Percentiles rank a stretch among this genome's conserved stretches.
Evolutionary conservation across 2,113 vertebrate species (phyloP).

Genomic region (Rana temporaria): DNA sequence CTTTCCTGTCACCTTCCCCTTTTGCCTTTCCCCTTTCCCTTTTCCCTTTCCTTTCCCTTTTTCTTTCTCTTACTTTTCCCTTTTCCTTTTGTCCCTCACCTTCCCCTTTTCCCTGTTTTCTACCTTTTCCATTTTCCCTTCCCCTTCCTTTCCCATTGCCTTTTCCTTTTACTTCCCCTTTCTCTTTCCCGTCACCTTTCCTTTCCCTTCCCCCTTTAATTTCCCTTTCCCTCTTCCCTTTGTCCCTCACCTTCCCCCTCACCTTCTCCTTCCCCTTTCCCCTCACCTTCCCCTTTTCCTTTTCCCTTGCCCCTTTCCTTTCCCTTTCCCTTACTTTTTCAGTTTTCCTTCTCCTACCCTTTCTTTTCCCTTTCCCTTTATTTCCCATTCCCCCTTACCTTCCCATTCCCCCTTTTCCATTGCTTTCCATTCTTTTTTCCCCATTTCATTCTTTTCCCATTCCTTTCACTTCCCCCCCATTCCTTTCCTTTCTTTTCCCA

Average conservation of each 20-base stretch:
- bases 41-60: too few species aligned
- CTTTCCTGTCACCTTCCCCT: too few species aligned
- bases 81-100: too few species aligned
- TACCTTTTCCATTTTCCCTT: background rate
- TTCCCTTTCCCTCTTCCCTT: background rate
- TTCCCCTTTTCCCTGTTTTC: background rate
- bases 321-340: background rate
- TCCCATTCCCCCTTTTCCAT: background rate
- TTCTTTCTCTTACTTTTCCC: too few species aligned
- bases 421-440: too few species aligned
- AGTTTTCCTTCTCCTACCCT: background rate
- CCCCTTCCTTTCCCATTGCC: background rate
- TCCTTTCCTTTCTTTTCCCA: background rate
- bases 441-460: too few species aligned
- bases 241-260: background rate
- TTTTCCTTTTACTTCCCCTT: background rate
- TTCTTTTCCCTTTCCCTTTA: background rate
- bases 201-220: background rate
- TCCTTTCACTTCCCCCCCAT: background rate
- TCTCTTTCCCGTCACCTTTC: too few species aligned
- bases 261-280: background rate
- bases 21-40: too few species aligned
- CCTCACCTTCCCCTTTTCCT: too few species aligned
- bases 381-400: too few species aligned
- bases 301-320: background rate